phyloP scores from a whole-genome alignment of 2,888 invertebrate genomes.

The Stenichneumon culpator region DNA sequence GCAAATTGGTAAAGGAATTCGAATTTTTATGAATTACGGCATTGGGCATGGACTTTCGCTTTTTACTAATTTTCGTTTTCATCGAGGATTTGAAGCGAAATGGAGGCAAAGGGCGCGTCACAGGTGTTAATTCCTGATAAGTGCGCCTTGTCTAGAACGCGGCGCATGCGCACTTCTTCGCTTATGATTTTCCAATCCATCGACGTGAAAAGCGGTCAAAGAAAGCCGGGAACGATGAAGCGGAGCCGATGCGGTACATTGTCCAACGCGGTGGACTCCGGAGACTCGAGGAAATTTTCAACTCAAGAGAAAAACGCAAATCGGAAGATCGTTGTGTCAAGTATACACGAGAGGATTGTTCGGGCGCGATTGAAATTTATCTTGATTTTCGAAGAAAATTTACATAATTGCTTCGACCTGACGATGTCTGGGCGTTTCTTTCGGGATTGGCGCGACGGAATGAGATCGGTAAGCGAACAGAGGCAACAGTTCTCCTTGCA shows the following conservation, averaged over 20 bases:
- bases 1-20: conserved; percentile 17
- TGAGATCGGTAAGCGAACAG: conserved; percentile 17
- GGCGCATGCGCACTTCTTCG: not conserved
- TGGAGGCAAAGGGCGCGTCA: not conserved
- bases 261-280: not conserved
- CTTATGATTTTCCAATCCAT: not conserved
- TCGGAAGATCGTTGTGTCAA: not conserved
- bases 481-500: conserved; percentile 7
- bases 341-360: conserved; percentile 16
- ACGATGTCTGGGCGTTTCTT: conserved; percentile 66
- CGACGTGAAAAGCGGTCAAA: not conserved
- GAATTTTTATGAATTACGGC: not conserved
- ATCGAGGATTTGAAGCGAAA: not conserved
- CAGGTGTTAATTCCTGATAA: not conserved
- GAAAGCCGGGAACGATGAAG: not conserved
- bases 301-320: conserved; percentile 3
- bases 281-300: not conserved
- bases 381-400: conserved; percentile 77
- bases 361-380: conserved; percentile 77
- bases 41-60: not conserved
- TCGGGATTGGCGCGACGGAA: conserved; percentile 35
- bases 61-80: not conserved
- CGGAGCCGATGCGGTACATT: not conserved
- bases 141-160: not conserved
- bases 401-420: conserved; percentile 80